Evolutionary conservation across 1,140 invertebrate species (phyloP).

Genomic region (Philaenus spumarius): DNA sequence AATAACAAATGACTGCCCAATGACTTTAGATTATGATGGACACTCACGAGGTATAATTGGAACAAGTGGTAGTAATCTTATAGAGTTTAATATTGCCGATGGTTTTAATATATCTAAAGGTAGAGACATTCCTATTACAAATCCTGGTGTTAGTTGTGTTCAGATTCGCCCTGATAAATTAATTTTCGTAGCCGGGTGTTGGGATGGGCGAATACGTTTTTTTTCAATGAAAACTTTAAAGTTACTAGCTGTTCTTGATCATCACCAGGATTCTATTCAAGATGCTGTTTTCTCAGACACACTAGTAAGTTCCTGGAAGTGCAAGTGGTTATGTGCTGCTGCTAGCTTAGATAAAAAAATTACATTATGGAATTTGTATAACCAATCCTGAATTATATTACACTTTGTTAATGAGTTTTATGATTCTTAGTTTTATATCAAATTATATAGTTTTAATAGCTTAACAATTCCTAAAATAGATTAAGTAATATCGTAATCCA

Average conservation of each 20-base stretch:
- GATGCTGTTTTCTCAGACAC: conserved; percentile 58
- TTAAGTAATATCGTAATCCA: too few species aligned
- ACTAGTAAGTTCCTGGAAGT: conserved; percentile 54
- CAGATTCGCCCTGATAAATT: conserved; percentile 61
- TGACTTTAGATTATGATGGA: conserved; percentile 55
- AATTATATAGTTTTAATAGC: too few species aligned
- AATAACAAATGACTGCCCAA: conserved; percentile 54
- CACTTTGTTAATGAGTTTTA: too few species aligned
- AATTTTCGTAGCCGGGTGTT: conserved; percentile 65
- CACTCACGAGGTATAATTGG: conserved; percentile 57
- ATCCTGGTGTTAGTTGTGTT: conserved; percentile 63
- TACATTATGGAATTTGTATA: conserved; percentile 66
- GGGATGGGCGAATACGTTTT: conserved; percentile 67
- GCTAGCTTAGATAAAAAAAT: conserved; percentile 61
- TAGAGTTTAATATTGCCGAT: conserved; percentile 38
- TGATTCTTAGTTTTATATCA: too few species aligned
- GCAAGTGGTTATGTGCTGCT: conserved; percentile 60
- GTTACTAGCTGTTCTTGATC: conserved; percentile 63
- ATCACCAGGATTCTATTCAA: conserved; percentile 57
- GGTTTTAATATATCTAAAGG: conserved; percentile 44
- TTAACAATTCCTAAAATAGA: too few species aligned
- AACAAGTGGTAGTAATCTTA: conserved; percentile 49
- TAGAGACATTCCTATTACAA: conserved; percentile 54
- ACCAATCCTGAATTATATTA: too few species aligned
- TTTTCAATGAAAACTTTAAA: conserved; percentile 71